These are phyloP conservation scores for Syngnathus acus DNA, from an alignment of 2,797 vertebrate genomes.

Conservation along the genomic window DNA sequence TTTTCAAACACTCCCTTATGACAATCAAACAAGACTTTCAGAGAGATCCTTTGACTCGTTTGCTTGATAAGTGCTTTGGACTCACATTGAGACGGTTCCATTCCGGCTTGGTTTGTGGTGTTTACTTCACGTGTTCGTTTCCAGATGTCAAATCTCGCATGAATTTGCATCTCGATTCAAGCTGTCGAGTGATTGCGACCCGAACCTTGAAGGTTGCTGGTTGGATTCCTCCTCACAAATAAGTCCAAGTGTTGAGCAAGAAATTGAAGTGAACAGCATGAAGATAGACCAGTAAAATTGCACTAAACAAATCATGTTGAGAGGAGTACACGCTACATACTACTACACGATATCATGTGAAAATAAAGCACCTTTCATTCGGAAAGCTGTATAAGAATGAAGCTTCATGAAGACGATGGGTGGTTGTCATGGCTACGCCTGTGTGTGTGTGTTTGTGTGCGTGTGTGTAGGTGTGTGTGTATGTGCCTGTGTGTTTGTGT, in stretches of 20 bases:
- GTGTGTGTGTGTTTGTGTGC: constrained; percentile 1
- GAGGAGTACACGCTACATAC: not conserved
- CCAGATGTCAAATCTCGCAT: too few relatives aligned
- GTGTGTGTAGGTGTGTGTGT: not conserved
- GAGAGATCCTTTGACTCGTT: too few relatives aligned
- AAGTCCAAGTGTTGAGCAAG: not conserved
- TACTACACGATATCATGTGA: too few relatives aligned
- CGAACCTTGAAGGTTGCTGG: not conserved
- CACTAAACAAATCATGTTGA: not conserved
- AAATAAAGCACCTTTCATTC: not conserved
- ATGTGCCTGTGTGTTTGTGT: not conserved
- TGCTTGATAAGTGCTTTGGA: too few relatives aligned
- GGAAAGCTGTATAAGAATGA: not conserved
- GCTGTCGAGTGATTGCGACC: too few relatives aligned
- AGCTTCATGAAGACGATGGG: not conserved
- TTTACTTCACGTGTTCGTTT: too few relatives aligned
- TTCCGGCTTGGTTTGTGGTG: too few relatives aligned
- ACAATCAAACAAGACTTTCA: too few relatives aligned
- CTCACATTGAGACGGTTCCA: too few relatives aligned
- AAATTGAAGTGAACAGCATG: not conserved
- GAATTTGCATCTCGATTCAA: too few relatives aligned
- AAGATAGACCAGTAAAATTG: too few relatives aligned
- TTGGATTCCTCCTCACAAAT: not conserved
- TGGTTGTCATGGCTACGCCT: constrained; percentile 37
- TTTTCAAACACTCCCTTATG: too few relatives aligned